Conservation (phyloP, 2,888 invertebrate species). For the Lutraria lutraria region DNA sequence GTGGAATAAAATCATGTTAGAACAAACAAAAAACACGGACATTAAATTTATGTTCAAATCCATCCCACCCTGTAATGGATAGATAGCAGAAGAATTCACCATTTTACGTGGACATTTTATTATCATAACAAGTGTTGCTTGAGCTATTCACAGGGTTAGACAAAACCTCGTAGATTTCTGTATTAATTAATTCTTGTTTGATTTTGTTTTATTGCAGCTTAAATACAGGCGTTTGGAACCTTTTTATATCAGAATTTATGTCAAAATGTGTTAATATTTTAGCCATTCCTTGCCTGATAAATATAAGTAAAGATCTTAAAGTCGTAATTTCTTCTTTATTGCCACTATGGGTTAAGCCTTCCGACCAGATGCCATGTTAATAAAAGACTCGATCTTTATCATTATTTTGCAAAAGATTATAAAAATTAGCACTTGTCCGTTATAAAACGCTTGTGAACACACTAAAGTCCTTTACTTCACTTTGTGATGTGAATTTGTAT, state of each 20-base stretch:
- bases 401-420: slow-evolving; percentile 52
- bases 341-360: slow-evolving; percentile 61
- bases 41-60: slow-evolving; percentile 41
- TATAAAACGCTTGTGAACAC: slow-evolving; percentile 32
- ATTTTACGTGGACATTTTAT: slow-evolving; percentile 53
- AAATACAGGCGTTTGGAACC: slow-evolving; percentile 38
- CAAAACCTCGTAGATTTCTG: slow-evolving; percentile 57
- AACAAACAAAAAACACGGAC: slow-evolving; percentile 30
- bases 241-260: slow-evolving; percentile 56
- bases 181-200: slow-evolving; percentile 69
- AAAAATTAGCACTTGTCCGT: slow-evolving; percentile 62
- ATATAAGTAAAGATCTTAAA: slow-evolving; percentile 53
- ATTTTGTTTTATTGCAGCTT: slow-evolving; percentile 63
- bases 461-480: not conserved
- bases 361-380: slow-evolving; percentile 54
- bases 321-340: slow-evolving; percentile 45
- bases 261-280: slow-evolving; percentile 56
- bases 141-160: slow-evolving; percentile 41
- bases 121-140: slow-evolving; percentile 45
- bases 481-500: not conserved
- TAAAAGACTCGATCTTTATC: slow-evolving; percentile 52
- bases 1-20: slow-evolving; percentile 3
- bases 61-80: slow-evolving; percentile 46
- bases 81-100: slow-evolving; percentile 32
- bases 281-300: slow-evolving; percentile 50